A percentile compares a stretch with the other conserved stretches of the same genome.
Conservation (phyloP, 37 sponge, comb jelly and placozoan species). For the Spongia lamella region DNA sequence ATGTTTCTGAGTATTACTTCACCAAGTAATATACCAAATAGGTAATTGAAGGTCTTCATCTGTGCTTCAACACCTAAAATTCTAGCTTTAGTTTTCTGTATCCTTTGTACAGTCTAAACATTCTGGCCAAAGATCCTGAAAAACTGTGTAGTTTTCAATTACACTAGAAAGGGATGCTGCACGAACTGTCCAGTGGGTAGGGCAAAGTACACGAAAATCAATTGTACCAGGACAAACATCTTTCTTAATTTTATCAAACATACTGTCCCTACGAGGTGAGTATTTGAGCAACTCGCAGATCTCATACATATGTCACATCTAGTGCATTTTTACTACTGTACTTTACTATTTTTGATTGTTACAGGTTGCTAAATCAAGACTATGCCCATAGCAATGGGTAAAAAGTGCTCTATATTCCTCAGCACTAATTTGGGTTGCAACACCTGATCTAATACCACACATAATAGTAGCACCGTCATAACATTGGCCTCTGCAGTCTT, state of each 20-base stretch:
- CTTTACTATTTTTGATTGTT: slow-evolving; percentile 23
- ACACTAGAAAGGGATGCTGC: slow-evolving; percentile 25
- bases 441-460: slow-evolving; percentile 22
- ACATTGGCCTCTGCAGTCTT: slow-evolving; percentile 37
- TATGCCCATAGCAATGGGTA: too few species aligned
- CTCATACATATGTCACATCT: slow-evolving; percentile 28
- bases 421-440: slow-evolving; percentile 22
- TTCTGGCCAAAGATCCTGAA: slow-evolving; percentile 14
- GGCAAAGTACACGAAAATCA: slow-evolving; percentile 7
- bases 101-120: neutral
- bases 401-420: slow-evolving; percentile 38
- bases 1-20: slow-evolving; percentile 29
- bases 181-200: slow-evolving; percentile 42
- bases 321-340: slow-evolving; percentile 29
- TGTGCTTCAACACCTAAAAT: slow-evolving; percentile 36
- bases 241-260: slow-evolving; percentile 20
- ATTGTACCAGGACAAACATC: slow-evolving; percentile 3
- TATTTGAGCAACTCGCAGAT: slow-evolving; percentile 33
- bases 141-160: neutral
- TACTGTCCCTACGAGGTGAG: slow-evolving; percentile 36
- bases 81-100: slow-evolving; percentile 36
- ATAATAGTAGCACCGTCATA: slow-evolving; percentile 70
- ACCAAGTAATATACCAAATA: slow-evolving; percentile 30
- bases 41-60: slow-evolving; percentile 19
- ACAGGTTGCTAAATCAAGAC: slow-evolving; percentile 34